Base-by-base conservation (phyloP, 2,888 invertebrate genomes). In the Drosophila anomelani region DNA sequence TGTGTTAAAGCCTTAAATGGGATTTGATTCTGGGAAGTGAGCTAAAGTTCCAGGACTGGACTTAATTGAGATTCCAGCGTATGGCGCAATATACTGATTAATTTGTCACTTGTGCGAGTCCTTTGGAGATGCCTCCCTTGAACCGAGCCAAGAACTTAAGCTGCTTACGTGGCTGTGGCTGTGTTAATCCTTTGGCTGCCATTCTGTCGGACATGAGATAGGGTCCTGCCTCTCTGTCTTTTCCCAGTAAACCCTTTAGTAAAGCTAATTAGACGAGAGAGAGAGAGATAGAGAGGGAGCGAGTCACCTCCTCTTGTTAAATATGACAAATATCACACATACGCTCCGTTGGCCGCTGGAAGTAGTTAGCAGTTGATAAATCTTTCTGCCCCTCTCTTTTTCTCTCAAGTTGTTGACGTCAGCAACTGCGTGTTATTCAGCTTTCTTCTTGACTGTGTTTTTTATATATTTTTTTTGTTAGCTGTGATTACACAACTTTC, bases 401-500 rank as follows among this genome's bases (percentile, higher is more conserved):
- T 5, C 17, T n/a, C 29, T 58, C 32, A 51, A 68, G 57, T 38
- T 38, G 32, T 51, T 68, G 63, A 67, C 68, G 68, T 68, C 68
- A 68, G 68, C 67, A 67, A 68, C 39, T 67, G 56, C 47, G 56
- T 57, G 67, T 29, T 62, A 9, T 41, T 41, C 29, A 15, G 46
- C 15, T 23, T 53, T 32, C 10, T 9, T 51, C 20, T 39, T 29
- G 17, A n/a, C 20, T 36, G n/a, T 47, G 7, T 5, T 54, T 54
- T 4, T 54, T 54, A n/a, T 54, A 53, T 39, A 36, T 41, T 32
- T 43, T n/a, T 56, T 43, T 20, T 54, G 38, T 32, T 29, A 7
- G 38, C 60, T 36, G 60, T 69, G 67, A 69, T 68, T 70, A 61
- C 70, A 70, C 70, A 61, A 70, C 61, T 68, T 70, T 54, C 36